Evolutionary conservation across 2,797 vertebrate genomes (phyloP).

Genomic region (Philypnodon macrostomus): DNA sequence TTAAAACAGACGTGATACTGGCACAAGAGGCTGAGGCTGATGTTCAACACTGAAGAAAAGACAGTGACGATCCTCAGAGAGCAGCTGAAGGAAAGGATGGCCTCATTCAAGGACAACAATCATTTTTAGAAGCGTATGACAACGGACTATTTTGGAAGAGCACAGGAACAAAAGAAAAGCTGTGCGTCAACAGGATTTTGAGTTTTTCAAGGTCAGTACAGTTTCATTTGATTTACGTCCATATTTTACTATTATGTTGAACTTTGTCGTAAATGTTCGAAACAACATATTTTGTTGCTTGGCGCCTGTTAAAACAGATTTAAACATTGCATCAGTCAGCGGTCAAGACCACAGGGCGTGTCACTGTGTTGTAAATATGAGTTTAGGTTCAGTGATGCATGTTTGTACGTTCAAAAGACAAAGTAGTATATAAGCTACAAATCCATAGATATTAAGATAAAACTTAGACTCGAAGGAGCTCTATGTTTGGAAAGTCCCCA

Average conservation of each 20-base stretch:
- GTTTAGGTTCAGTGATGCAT: too few relatives aligned
- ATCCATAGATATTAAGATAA: too few relatives aligned
- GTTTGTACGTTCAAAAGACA: too few relatives aligned
- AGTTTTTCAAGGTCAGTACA: constrained; percentile 41
- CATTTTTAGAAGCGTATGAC: constrained; percentile 2
- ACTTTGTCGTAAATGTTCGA: too few relatives aligned
- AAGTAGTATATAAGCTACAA: too few relatives aligned
- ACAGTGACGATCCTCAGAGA: not conserved
- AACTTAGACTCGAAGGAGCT: too few relatives aligned
- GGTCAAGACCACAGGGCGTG: not conserved
- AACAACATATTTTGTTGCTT: too few relatives aligned
- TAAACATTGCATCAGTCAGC: not conserved
- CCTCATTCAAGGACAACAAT: constrained; percentile 14
- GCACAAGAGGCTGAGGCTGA: constrained; percentile 4
- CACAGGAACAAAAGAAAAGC: constrained; percentile 7
- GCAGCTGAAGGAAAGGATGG: too few relatives aligned
- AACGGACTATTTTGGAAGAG: constrained; percentile 8
- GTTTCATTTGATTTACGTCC: not conserved
- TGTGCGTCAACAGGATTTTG: not conserved
- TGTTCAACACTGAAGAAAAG: constrained; percentile 10
- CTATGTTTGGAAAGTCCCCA: not conserved
- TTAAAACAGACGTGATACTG: constrained; percentile 26
- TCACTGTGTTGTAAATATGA: too few relatives aligned
- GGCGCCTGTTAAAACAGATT: not conserved
- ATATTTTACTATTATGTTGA: too few relatives aligned